Base-by-base conservation (phyloP, 2,113 vertebrate genomes). In the Bufo bufo region DNA sequence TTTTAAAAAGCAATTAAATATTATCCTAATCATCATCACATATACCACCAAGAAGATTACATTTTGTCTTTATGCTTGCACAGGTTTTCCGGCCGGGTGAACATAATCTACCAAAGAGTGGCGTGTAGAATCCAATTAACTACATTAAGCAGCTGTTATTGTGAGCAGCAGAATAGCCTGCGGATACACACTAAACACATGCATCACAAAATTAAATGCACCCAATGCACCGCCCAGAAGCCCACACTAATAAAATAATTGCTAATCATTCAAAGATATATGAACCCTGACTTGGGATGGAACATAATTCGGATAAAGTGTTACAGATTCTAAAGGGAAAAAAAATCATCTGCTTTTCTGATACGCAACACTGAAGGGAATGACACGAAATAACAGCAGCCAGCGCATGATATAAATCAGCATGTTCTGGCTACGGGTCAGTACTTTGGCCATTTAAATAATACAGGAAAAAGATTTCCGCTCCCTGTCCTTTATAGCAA, bases 81-180 rank as follows among this genome's bases (percentile, higher is more conserved):
- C 49, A 66, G 56, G 71, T 77, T 88, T 87, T 88, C 79, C 71
- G 45, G 87, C 69, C 49, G 80, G 71, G 59, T 88, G 71, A 88
- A 52, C 81, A 75, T 82, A 88, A 80, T 63, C 71, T 72, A 83
- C 69, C 87, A 82, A 61, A 82, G 77, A 87, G 65, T 88, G 71
- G 45, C 65, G 56, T 83, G 87, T 83, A 77, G 87, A 88, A 88
- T 88, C 58, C 80, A 83, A 84, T 88, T 88, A 88, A 84, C 80
- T 84, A 63, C 87, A 88, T 84, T 83, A 84, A 83, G 80, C 69
- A 88, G 80, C 80, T 88, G 87, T 88, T 88, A 75, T 83, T 88
- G 87, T 88, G 78, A 82, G 45, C 43, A 47, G 79, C 59, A 82
- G 58, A 84, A 88, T 83, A 83, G 87, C 80, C 87, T 66, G 80